Evolutionary conservation across 2,888 invertebrate genomes (phyloP), one percentile per base, ranked within the genome.

Genomic region (Caenorhabditis drosophilae): DNA sequence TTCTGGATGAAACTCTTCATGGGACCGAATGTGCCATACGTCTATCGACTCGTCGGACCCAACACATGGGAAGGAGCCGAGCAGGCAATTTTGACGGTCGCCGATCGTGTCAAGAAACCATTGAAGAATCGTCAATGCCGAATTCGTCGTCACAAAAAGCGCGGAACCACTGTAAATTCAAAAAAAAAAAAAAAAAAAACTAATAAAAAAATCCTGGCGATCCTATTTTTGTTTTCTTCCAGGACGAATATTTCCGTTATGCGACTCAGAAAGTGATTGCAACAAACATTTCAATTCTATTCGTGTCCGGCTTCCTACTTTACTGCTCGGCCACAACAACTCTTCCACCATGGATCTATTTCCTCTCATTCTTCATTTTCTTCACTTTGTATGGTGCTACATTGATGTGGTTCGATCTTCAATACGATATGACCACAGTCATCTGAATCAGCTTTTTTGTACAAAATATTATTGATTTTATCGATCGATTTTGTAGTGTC

Each of bases 241-340:
- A 79, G 79, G 75, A 78, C 59, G 80, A 80, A 57, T 80, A 79
- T 58, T 80, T 80, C 73, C 78, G 79, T 2, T 80, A 77, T 46
- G 73, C 66, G n/a, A 74, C 78, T 2, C 66, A 76, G 61, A 80
- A 80, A 51, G 76, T 77, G 75, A 62, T 78, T 15, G 70, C 74
- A 20, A 71, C 70, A 16, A 73, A 70, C 52, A 62, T 67, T 16
- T 52, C 58, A 16, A 38, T 78, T 4, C 67, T 79, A 1, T 50
- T 79, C 49, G 48, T 62, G 35, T 62, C 72, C 16, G 80, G 76
- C 0, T 54, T 78, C 0, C 67, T 75, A 35, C 57, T 68, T 15
- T 75, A 73, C 46, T 76, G 73, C 62, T 70, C 70, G 27, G 58
- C 74, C 6, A 60, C 69, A 12, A 54, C 68, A 7, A 66, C 67